phyloP scores from a whole-genome alignment of 1,140 invertebrate species.

The Conus ventricosus region DNA sequence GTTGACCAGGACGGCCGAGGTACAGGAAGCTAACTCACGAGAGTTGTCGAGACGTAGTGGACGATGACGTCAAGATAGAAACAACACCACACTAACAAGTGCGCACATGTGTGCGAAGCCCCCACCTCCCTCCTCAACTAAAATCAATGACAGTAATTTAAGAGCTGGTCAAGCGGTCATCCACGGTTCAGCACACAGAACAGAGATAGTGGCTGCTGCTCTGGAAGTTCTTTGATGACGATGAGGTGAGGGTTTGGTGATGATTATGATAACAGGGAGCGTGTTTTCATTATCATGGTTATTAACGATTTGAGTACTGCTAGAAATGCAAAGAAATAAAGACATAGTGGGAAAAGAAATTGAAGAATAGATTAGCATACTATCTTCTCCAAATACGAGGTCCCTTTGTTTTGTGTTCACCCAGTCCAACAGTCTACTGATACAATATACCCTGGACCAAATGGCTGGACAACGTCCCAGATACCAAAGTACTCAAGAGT shows the following conservation, averaged over 20 bases:
- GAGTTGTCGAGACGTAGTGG: neutral
- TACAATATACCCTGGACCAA: no score
- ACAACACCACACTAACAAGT: neutral
- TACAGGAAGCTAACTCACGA: neutral
- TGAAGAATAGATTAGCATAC: no score
- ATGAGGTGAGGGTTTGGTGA: neutral
- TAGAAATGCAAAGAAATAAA: no score
- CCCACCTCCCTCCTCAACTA: neutral
- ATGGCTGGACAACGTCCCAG: no score
- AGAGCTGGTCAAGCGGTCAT: neutral
- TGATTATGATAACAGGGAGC: no score
- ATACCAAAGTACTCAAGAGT: no score
- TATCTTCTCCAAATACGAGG: no score
- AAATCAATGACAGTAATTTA: neutral
- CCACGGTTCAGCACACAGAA: neutral
- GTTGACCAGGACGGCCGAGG: neutral
- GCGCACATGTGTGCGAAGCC: neutral
- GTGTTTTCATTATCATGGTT: no score
- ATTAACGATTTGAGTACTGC: no score
- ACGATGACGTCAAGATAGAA: neutral
- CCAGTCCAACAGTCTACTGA: no score
- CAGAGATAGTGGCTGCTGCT: neutral
- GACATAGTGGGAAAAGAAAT: no score
- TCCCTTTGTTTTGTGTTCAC: no score
- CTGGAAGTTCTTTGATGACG: neutral